phyloP scores from a whole-genome alignment of 2,113 vertebrate species.

The Antennarius striatus region DNA sequence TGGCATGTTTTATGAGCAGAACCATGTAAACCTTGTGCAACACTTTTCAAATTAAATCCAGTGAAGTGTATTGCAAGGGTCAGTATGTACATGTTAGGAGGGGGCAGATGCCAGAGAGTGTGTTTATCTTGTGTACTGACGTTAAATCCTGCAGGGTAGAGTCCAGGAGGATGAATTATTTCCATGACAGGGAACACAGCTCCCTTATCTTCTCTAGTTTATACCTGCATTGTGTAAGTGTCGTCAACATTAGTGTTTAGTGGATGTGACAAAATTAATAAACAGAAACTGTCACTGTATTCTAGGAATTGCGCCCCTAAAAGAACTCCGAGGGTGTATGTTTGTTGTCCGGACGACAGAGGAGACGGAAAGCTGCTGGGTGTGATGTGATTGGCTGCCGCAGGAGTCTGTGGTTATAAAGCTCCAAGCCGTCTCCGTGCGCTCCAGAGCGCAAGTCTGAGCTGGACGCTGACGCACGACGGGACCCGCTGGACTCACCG shows the following conservation, averaged over 20 bases:
- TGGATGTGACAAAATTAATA: neutral
- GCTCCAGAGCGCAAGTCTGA: constrained; percentile 28
- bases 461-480: neutral
- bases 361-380: constrained; percentile 12
- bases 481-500: neutral
- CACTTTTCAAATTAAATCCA: no score
- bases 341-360: neutral
- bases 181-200: constrained; percentile 15
- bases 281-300: neutral
- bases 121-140: constrained; percentile 4
- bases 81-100: neutral
- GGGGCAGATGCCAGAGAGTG: neutral
- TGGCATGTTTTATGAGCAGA: no score
- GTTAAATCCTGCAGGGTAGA: neutral
- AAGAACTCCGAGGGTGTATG: neutral
- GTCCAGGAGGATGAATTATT: neutral
- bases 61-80: no score
- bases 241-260: neutral
- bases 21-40: no score
- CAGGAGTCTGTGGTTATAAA: constrained; percentile 59
- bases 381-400: constrained; percentile 58
- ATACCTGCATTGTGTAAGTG: neutral
- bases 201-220: neutral
- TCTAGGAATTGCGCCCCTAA: neutral
- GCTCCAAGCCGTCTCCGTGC: accelerated